Evolutionary conservation across 2,888 invertebrate species (phyloP), one percentile per base, ranked within the genome.

Genomic region (Agrenia bidenticulata): DNA sequence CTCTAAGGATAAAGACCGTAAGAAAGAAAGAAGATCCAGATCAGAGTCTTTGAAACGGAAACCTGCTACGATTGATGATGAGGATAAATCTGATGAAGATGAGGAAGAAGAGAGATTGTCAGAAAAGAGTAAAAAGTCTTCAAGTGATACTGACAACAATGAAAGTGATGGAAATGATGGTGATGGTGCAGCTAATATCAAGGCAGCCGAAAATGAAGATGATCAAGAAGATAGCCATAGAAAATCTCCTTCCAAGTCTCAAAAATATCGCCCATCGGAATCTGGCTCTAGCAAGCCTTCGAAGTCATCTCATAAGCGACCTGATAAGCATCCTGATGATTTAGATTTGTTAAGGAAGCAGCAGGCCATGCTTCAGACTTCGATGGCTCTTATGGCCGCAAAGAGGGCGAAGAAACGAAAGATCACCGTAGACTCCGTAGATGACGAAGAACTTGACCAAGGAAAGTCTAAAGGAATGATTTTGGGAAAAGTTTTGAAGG

Each of bases 1-100:
- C 42, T n/a, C 17, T 11, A 39, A 41, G 54, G 61, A 42, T 37
- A 62, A n/a, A 17, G 11, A 27, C 45, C 60, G 37, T 57, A 58
- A 21, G 27, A 69, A 54, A 54, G 42, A 73, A 83, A 82, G 63
- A 83, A 83, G 56, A 82, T 77, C 51, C 83, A 82, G 64, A 83
- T 83, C 56, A 81, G 78, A 64, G 77, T 77, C 53, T 79, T 79
- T 67, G 82, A 79, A 41, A 32, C 61, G 81, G 81, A 69, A 81
- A 81, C 32, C 78, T 79, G 60, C 80, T 79, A 74, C 73, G 80
- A 69, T 77, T 77, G 69, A 66, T 73, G 5, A 62, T 4, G 67
- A 68, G 32, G 62, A 54, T 13, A 70, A 61, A 11, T 59, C 65
- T n/a, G 64, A 62, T 17, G 69, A 67, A 26, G 59, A 53, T 26